These are phyloP conservation scores for Myzus persicae DNA, from an alignment of 1,140 invertebrate species.

Conservation along the genomic window DNA sequence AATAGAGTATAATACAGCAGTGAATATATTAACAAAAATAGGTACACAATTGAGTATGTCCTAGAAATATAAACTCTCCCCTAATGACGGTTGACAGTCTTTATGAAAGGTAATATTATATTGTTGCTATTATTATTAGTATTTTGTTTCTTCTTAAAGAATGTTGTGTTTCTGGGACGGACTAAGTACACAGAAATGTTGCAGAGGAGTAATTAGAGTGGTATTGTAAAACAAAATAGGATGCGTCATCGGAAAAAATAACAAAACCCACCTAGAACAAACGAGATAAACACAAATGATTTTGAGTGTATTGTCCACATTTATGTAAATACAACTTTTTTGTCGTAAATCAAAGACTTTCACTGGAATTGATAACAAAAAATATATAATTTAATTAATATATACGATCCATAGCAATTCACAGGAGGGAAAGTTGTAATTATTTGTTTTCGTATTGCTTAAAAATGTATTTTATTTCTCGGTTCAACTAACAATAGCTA, in stretches of 20 bases:
- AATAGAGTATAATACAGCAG: background rate
- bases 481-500: background rate
- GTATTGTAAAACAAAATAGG: constrained; percentile 34
- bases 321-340: constrained; percentile 12
- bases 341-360: background rate
- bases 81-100: background rate
- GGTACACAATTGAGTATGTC: background rate
- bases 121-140: background rate
- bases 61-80: background rate
- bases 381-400: background rate
- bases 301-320: background rate
- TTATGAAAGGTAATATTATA: background rate
- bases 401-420: background rate
- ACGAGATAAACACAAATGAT: constrained; percentile 10
- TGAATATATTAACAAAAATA: background rate
- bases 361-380: constrained; percentile 6
- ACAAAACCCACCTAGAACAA: constrained; percentile 43
- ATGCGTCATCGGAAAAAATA: background rate
- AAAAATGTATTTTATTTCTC: background rate
- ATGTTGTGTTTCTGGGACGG: background rate
- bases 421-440: constrained; percentile 14
- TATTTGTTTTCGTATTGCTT: background rate
- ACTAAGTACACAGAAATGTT: background rate
- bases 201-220: constrained; percentile 4
- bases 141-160: background rate